phyloP scores from a whole-genome alignment of 2,888 invertebrate genomes.

The Melieria omissa region DNA sequence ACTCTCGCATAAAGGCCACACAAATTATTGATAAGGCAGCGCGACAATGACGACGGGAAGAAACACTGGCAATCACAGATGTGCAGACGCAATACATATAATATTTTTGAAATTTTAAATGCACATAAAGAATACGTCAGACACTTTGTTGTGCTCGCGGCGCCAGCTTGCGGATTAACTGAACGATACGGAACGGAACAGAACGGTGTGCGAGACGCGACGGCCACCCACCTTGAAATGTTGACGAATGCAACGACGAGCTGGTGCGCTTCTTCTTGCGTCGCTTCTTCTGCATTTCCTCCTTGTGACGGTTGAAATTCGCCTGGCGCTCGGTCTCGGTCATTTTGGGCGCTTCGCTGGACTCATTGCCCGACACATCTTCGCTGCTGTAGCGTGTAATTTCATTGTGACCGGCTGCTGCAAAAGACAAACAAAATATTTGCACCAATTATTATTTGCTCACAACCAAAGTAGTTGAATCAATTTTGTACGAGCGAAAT shows the following conservation, averaged over 20 bases:
- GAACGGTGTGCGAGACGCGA: background rate
- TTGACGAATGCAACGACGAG: conserved; percentile 87
- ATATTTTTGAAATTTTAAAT: too few relatives aligned
- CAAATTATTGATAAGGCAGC: too few relatives aligned
- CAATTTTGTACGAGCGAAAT: too few relatives aligned
- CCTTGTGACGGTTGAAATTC: conserved; percentile 82
- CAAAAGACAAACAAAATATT: too few relatives aligned
- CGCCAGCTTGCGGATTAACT: background rate
- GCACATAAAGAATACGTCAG: too few relatives aligned
- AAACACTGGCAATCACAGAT: too few relatives aligned
- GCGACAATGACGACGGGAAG: too few relatives aligned
- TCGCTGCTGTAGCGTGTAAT: conserved; percentile 66
- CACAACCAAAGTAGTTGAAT: too few relatives aligned
- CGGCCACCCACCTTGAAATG: conserved; percentile 80
- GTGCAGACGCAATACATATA: too few relatives aligned
- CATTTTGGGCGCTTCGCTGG: conserved; percentile 64
- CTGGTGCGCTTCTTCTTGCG: conserved; percentile 92
- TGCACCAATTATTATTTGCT: too few relatives aligned
- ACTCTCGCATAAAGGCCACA: too few relatives aligned
- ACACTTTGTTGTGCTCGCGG: too few relatives aligned
- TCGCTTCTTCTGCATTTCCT: conserved; percentile 87
- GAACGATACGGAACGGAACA: background rate
- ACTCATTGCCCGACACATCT: conserved; percentile 67
- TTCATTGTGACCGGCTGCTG: conserved; percentile 60
- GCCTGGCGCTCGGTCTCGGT: conserved; percentile 66